Base-by-base conservation (phyloP, 2,113 vertebrate species). In the Gasterosteus aculeatus region DNA sequence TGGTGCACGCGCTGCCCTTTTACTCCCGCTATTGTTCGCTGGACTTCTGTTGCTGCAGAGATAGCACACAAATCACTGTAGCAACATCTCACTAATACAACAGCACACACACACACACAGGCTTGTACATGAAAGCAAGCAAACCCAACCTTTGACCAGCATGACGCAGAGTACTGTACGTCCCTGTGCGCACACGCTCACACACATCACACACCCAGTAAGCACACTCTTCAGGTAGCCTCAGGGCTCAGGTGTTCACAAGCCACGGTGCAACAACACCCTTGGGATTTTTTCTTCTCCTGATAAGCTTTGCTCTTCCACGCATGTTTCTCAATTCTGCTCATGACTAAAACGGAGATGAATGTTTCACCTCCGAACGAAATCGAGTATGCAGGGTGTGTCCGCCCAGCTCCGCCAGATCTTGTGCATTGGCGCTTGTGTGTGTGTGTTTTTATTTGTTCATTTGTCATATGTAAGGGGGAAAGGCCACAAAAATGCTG, bases 21-120 rank as follows among this genome's bases (percentile, higher is more conserved):
- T 80, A 49, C 69, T 53, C 61, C 26, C 67, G 66, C 64, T 59
- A 79, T 91, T 89, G 88, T 91, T 69, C 15, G 22, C 76, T 33
- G 31, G 65, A 41, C 57, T 53, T 38, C 14, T 85, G 85, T 63
- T 74, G 77, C 70, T 70, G 64, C 51, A 71, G 73, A 84, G 87
- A 90, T 88, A 89, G 67, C 53, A 18, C 46, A 15, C 42, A 61
- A 56, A 78, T 73, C 22, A 42, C 64, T n/a, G 69, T 19, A 72
- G 54, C 62, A 26, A 44, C 67, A 65, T 47, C 64, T 84, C 73
- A 26, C 90, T 77, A 38, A 38, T 38, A 38, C 35, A 91, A 90
- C 82, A 90, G 88, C 47, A 66, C 53, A 44, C 57, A 53, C 60
- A 26, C 44, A 83, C 44, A 29, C 75, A 38, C 35, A 72, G 26